phyloP scores from a whole-genome alignment of 2,797 vertebrate genomes.

The Sebastes vulpes region DNA sequence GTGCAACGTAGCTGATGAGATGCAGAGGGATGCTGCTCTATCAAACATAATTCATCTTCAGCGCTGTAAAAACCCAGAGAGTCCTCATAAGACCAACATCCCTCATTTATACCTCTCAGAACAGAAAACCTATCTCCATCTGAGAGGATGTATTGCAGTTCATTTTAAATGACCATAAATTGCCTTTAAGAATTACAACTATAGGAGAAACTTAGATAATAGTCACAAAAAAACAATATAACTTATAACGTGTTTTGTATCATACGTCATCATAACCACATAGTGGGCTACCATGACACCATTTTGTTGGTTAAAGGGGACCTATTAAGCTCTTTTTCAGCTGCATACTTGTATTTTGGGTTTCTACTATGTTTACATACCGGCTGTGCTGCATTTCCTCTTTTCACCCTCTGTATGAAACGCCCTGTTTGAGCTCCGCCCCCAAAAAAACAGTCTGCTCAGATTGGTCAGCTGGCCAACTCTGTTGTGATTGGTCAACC shows the following conservation, averaged over 20 bases:
- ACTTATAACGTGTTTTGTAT: not conserved
- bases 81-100: not conserved
- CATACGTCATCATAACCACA: not conserved
- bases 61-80: not conserved
- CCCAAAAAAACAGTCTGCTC: too few relatives aligned
- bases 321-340: not conserved
- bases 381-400: too few relatives aligned
- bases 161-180: not conserved
- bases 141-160: not conserved
- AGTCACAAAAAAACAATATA: not conserved
- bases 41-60: slow-evolving; percentile 21
- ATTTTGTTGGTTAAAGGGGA: not conserved
- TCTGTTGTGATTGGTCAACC: not conserved
- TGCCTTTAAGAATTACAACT: not conserved
- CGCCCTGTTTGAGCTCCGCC: too few relatives aligned
- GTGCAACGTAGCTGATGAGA: slow-evolving; percentile 11
- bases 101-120: not conserved
- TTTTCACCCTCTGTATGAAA: too few relatives aligned
- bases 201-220: not conserved
- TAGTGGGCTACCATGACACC: not conserved
- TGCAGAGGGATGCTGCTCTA: slow-evolving; percentile 12
- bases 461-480: too few relatives aligned
- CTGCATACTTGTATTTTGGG: not conserved
- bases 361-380: too few relatives aligned
- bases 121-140: slow-evolving; percentile 6